phyloP scores from a whole-genome alignment of 2,113 vertebrate genomes.

The Salvelinus namaycush region DNA sequence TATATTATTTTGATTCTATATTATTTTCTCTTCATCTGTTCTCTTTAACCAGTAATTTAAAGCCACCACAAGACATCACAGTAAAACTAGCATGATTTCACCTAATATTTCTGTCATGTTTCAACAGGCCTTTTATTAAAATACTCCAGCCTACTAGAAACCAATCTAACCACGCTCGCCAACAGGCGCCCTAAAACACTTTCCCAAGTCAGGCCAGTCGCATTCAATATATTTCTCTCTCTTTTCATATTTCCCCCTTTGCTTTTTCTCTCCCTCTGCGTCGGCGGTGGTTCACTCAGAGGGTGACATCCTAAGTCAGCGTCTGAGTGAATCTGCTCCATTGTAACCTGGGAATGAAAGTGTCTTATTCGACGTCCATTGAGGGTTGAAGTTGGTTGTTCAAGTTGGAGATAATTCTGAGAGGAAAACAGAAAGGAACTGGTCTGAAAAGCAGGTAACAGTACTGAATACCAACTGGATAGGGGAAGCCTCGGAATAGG shows the following conservation, averaged over 20 bases:
- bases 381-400: no score
- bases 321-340: slow-evolving; percentile 46
- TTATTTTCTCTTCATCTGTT: slow-evolving; percentile 21
- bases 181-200: slow-evolving; percentile 49
- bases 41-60: slow-evolving; percentile 27
- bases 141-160: slow-evolving; percentile 47
- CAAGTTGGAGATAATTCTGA: no score
- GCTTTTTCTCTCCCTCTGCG: slow-evolving; percentile 46
- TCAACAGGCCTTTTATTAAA: slow-evolving; percentile 66
- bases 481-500: slow-evolving; percentile 31
- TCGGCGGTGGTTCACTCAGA: slow-evolving; percentile 53
- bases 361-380: background rate
- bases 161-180: slow-evolving; percentile 41
- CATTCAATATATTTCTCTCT: slow-evolving; percentile 61
- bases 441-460: no score
- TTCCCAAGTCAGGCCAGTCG: slow-evolving; percentile 57
- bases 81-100: slow-evolving; percentile 62
- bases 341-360: slow-evolving; percentile 43
- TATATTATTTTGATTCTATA: background rate
- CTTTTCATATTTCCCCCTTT: slow-evolving; percentile 42
- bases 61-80: slow-evolving; percentile 51
- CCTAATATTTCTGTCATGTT: slow-evolving; percentile 70
- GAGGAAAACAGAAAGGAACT: no score
- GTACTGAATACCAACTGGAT: slow-evolving; percentile 16
- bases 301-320: slow-evolving; percentile 68